Conservation (phyloP, 2,797 vertebrate genomes). For the Periparus ater region DNA sequence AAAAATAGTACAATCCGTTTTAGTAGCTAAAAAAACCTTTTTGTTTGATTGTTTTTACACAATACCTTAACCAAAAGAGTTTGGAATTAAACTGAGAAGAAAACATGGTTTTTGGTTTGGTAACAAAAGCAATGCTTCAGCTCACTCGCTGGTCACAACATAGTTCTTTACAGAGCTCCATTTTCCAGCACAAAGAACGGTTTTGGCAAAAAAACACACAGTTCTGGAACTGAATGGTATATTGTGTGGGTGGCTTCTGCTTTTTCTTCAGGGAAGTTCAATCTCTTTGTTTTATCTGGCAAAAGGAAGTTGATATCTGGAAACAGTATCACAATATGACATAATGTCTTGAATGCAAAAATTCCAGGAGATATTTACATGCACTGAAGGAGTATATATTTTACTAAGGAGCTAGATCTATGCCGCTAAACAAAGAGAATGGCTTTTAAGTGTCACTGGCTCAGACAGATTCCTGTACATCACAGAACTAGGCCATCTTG, state of each 20-base stretch:
- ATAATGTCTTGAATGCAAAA: not conserved
- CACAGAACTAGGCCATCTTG: not conserved
- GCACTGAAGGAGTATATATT: not conserved
- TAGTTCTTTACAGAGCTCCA: not conserved
- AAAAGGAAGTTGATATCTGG: not conserved
- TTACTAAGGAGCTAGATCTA: not conserved
- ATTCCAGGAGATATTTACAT: not conserved
- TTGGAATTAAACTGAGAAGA: not conserved
- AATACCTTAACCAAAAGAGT: not conserved
- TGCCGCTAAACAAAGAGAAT: not conserved
- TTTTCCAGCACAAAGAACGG: not conserved
- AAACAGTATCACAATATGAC: not conserved
- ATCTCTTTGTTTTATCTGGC: not conserved
- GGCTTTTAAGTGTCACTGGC: not conserved
- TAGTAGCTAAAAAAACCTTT: accelerated
- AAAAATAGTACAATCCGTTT: not conserved
- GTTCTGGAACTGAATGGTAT: not conserved
- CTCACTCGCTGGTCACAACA: not conserved
- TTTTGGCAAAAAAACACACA: not conserved
- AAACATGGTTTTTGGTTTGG: not conserved
- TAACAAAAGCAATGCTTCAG: not conserved
- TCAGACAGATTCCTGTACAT: not conserved
- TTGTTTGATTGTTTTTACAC: not conserved
- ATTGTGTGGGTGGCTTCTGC: not conserved
- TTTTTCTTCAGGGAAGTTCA: not conserved